phyloP scores from a whole-genome alignment of 2,797 vertebrate genomes.

The Xenops minutus region DNA sequence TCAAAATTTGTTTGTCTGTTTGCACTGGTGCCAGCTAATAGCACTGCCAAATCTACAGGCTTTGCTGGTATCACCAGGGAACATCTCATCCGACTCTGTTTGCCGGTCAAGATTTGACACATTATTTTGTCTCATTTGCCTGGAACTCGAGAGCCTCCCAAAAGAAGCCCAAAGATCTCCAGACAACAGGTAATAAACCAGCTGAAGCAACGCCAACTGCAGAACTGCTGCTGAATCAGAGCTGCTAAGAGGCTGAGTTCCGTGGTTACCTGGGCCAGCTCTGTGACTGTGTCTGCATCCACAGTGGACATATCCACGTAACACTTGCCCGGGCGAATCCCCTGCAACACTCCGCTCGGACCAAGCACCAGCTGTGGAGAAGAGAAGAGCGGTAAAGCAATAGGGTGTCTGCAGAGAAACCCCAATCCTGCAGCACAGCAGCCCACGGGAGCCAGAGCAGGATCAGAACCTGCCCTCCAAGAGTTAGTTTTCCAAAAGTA shows the following conservation, averaged over 20 bases:
- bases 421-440: background rate
- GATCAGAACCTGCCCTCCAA: background rate
- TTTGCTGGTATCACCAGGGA: background rate
- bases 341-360: slow-evolving; percentile 96
- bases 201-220: background rate
- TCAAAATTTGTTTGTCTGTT: background rate
- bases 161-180: background rate
- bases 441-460: background rate
- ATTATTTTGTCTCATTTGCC: background rate
- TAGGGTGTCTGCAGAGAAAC: slow-evolving; percentile 70
- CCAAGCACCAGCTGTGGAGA: slow-evolving; percentile 90
- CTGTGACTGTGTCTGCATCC: slow-evolving; percentile 94
- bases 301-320: slow-evolving; percentile 98
- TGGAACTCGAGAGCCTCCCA: background rate
- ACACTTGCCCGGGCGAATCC: slow-evolving; percentile 96
- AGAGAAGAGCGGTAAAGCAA: slow-evolving; percentile 77
- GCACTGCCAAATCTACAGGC: background rate
- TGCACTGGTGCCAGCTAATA: background rate
- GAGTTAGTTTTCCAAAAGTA: background rate
- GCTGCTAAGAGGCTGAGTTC: background rate
- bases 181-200: background rate
- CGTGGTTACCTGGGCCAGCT: slow-evolving; percentile 90
- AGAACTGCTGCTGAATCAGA: background rate
- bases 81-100: background rate
- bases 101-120: background rate